Evolutionary conservation across 2,113 vertebrate species (phyloP).

Genomic region (Oenanthe oenanthe): DNA sequence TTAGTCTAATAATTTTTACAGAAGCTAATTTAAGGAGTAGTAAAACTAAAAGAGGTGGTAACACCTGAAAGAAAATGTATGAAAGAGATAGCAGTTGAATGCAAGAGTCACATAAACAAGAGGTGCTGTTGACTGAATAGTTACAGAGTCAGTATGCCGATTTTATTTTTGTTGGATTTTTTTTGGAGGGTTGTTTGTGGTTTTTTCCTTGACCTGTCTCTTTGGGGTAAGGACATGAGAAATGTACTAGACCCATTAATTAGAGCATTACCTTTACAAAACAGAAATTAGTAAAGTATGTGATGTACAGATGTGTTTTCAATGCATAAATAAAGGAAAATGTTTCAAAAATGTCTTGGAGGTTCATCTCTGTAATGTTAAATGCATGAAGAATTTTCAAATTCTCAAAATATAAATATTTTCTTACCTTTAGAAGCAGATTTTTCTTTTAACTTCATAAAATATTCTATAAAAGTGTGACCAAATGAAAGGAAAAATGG

Average conservation of each 20-base stretch:
- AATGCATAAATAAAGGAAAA: not conserved
- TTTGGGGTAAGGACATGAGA: not conserved
- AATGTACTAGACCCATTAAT: not conserved
- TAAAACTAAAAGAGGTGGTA: not conserved
- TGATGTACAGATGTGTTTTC: not conserved
- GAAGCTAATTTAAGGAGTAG: not conserved
- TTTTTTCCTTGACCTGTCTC: not conserved
- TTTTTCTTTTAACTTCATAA: not conserved
- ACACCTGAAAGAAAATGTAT: not conserved
- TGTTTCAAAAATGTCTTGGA: not conserved
- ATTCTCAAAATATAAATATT: not conserved
- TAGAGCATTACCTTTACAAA: not conserved
- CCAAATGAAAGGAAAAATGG: not conserved
- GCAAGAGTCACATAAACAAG: not conserved
- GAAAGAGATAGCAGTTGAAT: not conserved
- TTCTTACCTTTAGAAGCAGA: not conserved
- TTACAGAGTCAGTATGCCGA: not conserved
- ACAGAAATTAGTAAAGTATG: not conserved
- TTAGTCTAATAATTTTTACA: not conserved
- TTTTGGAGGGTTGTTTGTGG: not conserved
- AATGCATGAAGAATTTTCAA: not conserved
- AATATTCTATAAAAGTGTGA: not conserved
- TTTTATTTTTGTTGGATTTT: not conserved
- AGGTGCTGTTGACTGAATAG: not conserved
- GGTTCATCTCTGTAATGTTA: not conserved